Evolutionary conservation across 1,140 invertebrate species (phyloP), one percentile per base, ranked within the genome.

Genomic region (Venustaconcha ellipsiformis): DNA sequence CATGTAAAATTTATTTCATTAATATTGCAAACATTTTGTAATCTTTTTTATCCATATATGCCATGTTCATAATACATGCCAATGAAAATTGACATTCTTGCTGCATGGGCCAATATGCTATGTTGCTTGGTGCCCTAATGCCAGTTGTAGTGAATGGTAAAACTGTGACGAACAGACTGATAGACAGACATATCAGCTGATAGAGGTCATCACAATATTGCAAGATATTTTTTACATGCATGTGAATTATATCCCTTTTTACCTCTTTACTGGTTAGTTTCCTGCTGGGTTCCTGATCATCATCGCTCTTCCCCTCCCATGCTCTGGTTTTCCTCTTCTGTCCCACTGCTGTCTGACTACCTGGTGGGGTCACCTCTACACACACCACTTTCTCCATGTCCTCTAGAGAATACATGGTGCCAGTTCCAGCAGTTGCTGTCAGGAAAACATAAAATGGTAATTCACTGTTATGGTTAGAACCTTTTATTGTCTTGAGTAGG

Each of bases 231-330:
- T 14, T 20, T 58, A 14, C 13, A 6, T 0, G 5, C 37, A 48
- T 48, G 6, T 48, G 37, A 48, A 6, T 48, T 48, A 48, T 48
- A 6, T 48, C 37, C 11, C 37, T 48, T 6, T 75, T 75, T 70
- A 85, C 85, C 81, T 84, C 72, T 79, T 87, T 86, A 58, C 83
- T 84, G 18, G 79, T 84, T 30, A 88, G 48, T 56, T 81, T 86
- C 26, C 60, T 60, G 48, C 48, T 23, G 1, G 66, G 64, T 37
- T 79, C 67, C 12, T 79, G 75, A 15, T 74, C 72, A 14, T 78
- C 78, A 12, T 80, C 65, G 30, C 70, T 57, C 68, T 63, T 60
- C 56, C 18, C 71, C 59, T 57, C 67, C 68, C 14, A 18, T 67
- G 71, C 69, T 74, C 37, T 67, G 37, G 37, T 26, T 78, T 56